Evolutionary conservation across 2,797 vertebrate genomes (phyloP).

Genomic region (Uromys caudimaculatus): DNA sequence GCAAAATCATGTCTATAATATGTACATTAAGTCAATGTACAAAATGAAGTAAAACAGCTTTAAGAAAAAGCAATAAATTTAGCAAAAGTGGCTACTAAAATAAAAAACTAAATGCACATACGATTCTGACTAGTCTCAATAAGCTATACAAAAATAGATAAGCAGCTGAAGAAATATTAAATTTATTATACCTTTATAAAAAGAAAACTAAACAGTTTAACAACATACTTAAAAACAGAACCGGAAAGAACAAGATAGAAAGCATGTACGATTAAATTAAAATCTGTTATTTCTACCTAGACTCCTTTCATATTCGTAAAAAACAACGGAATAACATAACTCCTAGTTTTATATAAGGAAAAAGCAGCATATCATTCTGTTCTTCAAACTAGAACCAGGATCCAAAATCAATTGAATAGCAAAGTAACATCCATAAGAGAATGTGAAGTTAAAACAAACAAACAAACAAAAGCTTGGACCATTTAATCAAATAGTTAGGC

Average conservation of each 20-base stretch:
- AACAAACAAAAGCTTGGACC: background rate
- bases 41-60: conserved; percentile 7
- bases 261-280: conserved; percentile 44
- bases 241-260: conserved; percentile 26
- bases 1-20: background rate
- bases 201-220: conserved; percentile 29
- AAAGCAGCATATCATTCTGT: background rate
- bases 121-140: conserved; percentile 12
- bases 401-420: background rate
- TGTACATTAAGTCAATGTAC: background rate
- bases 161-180: conserved; percentile 68
- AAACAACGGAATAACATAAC: conserved; percentile 1
- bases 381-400: conserved; percentile 48
- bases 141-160: conserved; percentile 77
- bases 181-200: conserved; percentile 74
- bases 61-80: conserved; percentile 40
- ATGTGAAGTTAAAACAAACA: conserved; percentile 7
- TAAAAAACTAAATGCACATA: background rate
- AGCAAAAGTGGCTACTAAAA: conserved; percentile 50
- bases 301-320: background rate
- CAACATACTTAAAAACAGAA: conserved; percentile 80
- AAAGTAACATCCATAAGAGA: conserved; percentile 40
- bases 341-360: conserved; percentile 46
- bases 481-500: conserved; percentile 40
- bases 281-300: background rate